These are phyloP conservation scores for Nomada ruficornis DNA, from an alignment of 2,888 invertebrate genomes.

Conservation along the genomic window DNA sequence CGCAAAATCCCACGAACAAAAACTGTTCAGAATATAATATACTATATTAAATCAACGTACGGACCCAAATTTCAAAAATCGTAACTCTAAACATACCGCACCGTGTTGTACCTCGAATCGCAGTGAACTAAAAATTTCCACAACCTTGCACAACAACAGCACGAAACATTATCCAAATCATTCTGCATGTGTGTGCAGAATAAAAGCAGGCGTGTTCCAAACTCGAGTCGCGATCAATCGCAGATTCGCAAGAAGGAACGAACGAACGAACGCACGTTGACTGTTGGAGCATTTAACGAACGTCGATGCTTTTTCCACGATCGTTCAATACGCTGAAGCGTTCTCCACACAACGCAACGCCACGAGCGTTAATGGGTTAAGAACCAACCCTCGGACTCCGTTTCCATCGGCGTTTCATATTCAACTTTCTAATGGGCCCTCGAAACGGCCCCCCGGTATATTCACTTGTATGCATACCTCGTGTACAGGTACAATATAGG, in stretches of 20 bases:
- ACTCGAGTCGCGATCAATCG: neutral
- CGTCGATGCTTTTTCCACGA: conserved; percentile 7
- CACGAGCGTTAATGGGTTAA: conserved; percentile 47
- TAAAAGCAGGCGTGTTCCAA: no score
- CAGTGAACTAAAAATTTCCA: no score
- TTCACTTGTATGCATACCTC: neutral
- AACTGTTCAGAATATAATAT: no score
- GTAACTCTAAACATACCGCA: no score
- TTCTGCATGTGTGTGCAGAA: no score
- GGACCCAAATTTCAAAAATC: no score
- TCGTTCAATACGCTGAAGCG: conserved; percentile 29
- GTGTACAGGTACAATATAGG: conserved; percentile 8
- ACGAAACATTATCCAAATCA: no score
- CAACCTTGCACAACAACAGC: no score
- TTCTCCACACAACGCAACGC: conserved; percentile 18
- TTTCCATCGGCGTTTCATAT: conserved; percentile 49
- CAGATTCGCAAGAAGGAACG: neutral
- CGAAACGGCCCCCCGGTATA: neutral
- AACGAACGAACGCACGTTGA: conserved; percentile 13
- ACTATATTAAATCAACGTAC: no score
- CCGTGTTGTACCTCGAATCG: no score
- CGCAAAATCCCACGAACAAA: no score
- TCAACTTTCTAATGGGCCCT: conserved; percentile 50
- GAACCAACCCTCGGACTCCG: conserved; percentile 29
- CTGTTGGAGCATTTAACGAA: conserved; percentile 15